A percentile compares a stretch with the other conserved stretches of the same genome.
Conservation (phyloP, 2,888 invertebrate genomes). For the Bibio marci region DNA sequence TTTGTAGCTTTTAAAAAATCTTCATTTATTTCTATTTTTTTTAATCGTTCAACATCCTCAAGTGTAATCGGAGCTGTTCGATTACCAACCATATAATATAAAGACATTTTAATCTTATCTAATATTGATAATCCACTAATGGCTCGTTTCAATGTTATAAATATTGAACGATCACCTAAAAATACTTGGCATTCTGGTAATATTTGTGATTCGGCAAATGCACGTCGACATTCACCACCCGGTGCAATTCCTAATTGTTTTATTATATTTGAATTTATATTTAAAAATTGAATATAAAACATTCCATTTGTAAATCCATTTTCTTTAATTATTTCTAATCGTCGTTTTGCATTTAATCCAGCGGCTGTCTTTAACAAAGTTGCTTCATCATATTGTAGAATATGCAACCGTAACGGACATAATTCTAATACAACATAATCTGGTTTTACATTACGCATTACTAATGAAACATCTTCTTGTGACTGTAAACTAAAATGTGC, state of each 20-base stretch:
- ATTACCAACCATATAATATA: no score
- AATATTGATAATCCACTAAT: conserved; percentile 65
- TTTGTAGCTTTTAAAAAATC: no score
- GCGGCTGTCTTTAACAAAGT: conserved; percentile 70
- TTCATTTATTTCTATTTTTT: no score
- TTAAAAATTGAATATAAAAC: conserved; percentile 67
- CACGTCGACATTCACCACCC: conserved; percentile 85
- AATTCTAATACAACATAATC: conserved; percentile 81
- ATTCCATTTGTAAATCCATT: conserved; percentile 36
- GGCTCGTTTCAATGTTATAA: conserved; percentile 74
- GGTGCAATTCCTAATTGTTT: conserved; percentile 89
- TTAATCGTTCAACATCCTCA: conserved; percentile 63
- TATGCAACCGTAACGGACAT: conserved; percentile 66
- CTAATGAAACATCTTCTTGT: conserved; percentile 71
- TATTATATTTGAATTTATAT: conserved; percentile 80
- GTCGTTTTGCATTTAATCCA: conserved; percentile 48
- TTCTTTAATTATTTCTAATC: conserved; percentile 13
- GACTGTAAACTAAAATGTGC: conserved; percentile 88
- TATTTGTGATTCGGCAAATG: conserved; percentile 54
- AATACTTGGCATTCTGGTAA: conserved; percentile 56
- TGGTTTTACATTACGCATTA: conserved; percentile 25
- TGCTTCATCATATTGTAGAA: conserved; percentile 77
- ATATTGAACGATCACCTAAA: conserved; percentile 79
- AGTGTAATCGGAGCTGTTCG: conserved; percentile 65
- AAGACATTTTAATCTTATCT: conserved; percentile 50